Base-by-base conservation (phyloP, 1,140 invertebrate genomes). In the Drosophila orena region DNA sequence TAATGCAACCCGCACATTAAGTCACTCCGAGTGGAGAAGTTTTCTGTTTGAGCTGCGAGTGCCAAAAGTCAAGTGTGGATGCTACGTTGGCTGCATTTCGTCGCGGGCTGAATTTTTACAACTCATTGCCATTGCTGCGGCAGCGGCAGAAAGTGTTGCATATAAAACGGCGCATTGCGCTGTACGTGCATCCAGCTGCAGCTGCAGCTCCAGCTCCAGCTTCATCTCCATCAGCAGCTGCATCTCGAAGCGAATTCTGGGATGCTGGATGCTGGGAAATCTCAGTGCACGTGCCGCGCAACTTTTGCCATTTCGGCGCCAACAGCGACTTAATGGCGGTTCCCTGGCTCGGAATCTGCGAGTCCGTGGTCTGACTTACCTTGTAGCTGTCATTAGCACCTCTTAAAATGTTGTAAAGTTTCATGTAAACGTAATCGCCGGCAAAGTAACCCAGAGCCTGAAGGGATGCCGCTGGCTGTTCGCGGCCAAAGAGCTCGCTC, bases 351-450 rank as follows among this genome's bases (percentile, higher is more conserved):
- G 34, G 55, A 38, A 35, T 43, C 62, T 42, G 68, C 27, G 40
- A 73, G 59, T 75, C 60, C 53, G 65, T 79, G 59, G 66, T 55
- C 62, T 70, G 75, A 80, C 79, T 91, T 92, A 95, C 95, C 92
- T 96, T 96, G 90, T 97, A 97, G 93, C 96, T 97, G 11, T 94
- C 94, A 92, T 96, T 95, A 40, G 96, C 95, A 73, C 94, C 94
- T 92, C 94, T 95, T 22, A 97, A 90, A 30, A 95, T 94, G 38
- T 96, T 96, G 91, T 96, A 95, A 55, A 97, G 92, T 91, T 96
- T 96, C 83, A 96, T 93, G 91, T 97, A 97, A 93, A 97, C 95
- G 22, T 95, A 94, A 50, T 94, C 92, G 77, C 93, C 94, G 57
- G 93, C 92, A 92, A 97, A 97, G 58, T 93, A 91, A 56, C 95